phyloP scores from a whole-genome alignment of 2,888 invertebrate genomes.

The Malacosoma neustria region DNA sequence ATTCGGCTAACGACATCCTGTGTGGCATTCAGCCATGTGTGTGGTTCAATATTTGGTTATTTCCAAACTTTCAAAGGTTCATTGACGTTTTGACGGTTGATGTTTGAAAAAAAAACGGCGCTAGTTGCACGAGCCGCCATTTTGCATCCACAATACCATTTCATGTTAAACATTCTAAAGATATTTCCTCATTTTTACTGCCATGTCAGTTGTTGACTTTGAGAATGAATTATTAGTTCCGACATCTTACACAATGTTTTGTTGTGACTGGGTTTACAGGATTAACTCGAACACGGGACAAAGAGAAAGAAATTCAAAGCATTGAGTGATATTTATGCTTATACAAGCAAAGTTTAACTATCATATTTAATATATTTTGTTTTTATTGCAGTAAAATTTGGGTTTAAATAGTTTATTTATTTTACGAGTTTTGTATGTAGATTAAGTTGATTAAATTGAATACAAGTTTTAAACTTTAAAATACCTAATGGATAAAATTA shows the following conservation, averaged over 20 bases:
- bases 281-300: slow-evolving; percentile 15
- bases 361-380: slow-evolving; percentile 1
- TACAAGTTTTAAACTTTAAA: too few species aligned
- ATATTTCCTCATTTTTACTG: slow-evolving; percentile 44
- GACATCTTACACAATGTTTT: slow-evolving; percentile 28
- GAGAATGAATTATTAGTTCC: slow-evolving; percentile 57
- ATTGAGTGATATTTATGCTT: background rate
- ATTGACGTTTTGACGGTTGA: slow-evolving; percentile 43
- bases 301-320: background rate
- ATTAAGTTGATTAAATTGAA: too few species aligned
- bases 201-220: slow-evolving; percentile 53
- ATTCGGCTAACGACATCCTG: slow-evolving; percentile 47
- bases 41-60: slow-evolving; percentile 61
- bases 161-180: slow-evolving; percentile 43
- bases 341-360: background rate
- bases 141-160: slow-evolving; percentile 32
- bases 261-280: slow-evolving; percentile 42
- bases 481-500: too few species aligned
- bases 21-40: slow-evolving; percentile 62
- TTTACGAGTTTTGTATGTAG: too few species aligned
- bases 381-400: slow-evolving; percentile 8
- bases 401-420: slow-evolving; percentile 4
- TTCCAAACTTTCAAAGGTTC: slow-evolving; percentile 58
- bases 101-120: slow-evolving; percentile 5
- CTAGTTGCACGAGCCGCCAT: slow-evolving; percentile 3